A percentile compares a stretch with the other conserved stretches of the same genome.
phyloP scores from a whole-genome alignment of 2,888 invertebrate genomes.

The Ophioninae sp. region DNA sequence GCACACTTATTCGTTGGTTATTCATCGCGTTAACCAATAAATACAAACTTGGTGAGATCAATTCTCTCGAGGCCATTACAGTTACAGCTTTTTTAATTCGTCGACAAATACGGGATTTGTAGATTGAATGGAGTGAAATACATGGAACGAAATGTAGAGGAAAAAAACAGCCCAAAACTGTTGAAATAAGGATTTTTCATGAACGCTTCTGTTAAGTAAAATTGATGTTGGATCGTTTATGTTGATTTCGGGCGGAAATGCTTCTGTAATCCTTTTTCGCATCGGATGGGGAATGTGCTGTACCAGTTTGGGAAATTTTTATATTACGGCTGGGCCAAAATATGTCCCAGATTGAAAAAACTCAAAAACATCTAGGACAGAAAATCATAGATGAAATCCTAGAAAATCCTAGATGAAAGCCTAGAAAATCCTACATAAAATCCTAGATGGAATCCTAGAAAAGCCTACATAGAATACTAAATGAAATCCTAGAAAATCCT shows the following conservation, averaged over 20 bases:
- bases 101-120: neutral
- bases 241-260: constrained; percentile 11
- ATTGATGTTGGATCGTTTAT: neutral
- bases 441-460: no score
- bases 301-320: neutral
- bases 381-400: no score
- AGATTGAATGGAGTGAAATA: no score
- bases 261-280: constrained; percentile 4
- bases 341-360: no score
- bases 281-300: neutral
- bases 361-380: no score
- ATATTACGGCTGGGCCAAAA: no score
- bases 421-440: no score
- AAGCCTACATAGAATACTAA: no score
- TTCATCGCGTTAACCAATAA: constrained; percentile 8
- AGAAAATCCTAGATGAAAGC: no score
- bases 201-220: no score
- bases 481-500: no score
- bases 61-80: constrained; percentile 41
- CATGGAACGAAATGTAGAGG: no score
- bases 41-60: constrained; percentile 6
- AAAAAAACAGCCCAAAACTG: neutral
- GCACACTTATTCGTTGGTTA: constrained; percentile 2
- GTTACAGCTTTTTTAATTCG: constrained; percentile 35
- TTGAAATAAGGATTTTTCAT: neutral